phyloP scores from a whole-genome alignment of 2,113 vertebrate genomes.

The Rousettus leschenaultii region DNA sequence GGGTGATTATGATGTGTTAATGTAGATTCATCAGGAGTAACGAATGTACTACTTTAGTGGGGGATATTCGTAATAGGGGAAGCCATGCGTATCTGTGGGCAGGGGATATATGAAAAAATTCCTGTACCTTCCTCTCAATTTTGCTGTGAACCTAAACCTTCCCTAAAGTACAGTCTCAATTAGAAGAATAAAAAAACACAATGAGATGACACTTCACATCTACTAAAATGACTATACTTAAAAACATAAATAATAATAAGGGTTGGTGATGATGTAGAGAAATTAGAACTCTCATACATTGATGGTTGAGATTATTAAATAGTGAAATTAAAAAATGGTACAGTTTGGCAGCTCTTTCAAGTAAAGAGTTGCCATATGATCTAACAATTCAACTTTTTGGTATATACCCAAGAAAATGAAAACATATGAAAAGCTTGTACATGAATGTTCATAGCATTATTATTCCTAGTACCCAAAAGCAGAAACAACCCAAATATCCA shows the following conservation, averaged over 20 bases:
- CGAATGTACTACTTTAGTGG: neutral
- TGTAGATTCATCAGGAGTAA: neutral
- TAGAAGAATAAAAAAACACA: neutral
- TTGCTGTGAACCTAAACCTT: neutral
- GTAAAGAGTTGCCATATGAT: neutral
- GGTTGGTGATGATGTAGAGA: neutral
- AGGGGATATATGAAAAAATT: neutral
- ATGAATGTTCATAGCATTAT: too few species aligned
- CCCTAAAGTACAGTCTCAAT: neutral
- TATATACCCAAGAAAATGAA: neutral
- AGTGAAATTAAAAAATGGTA: neutral
- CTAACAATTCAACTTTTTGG: neutral
- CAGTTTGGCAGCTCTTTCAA: neutral
- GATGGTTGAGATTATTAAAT: neutral
- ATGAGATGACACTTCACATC: neutral
- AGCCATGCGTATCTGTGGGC: neutral
- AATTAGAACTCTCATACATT: neutral
- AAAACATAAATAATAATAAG: neutral
- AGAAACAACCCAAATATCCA: too few species aligned
- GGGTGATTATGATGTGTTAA: neutral
- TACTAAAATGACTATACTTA: neutral
- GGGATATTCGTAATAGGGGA: neutral
- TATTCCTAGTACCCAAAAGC: too few species aligned
- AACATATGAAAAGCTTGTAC: neutral
- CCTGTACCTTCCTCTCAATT: neutral